Evolutionary conservation across 2,797 vertebrate species (phyloP).

Genomic region (Parauchenoglanis punctatus): DNA sequence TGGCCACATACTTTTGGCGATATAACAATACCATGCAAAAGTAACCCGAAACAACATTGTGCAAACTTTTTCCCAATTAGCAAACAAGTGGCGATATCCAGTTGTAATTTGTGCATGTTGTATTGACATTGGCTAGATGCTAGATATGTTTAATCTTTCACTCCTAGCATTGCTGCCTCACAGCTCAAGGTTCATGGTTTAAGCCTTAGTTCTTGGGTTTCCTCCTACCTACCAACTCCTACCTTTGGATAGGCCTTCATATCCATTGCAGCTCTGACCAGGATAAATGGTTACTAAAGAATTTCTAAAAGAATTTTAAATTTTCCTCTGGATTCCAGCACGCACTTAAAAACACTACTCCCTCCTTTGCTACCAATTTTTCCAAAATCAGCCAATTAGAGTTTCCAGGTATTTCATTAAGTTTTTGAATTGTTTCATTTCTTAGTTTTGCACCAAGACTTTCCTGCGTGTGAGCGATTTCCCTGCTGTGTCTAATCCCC

Average conservation of each 20-base stretch:
- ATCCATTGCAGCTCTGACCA: neutral
- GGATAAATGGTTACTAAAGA: neutral
- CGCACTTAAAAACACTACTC: neutral
- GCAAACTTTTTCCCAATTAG: too few relatives aligned
- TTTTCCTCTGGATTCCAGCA: neutral
- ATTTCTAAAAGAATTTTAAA: too few relatives aligned
- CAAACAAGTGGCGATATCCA: too few relatives aligned
- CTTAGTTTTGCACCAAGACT: neutral
- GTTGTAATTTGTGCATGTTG: too few relatives aligned
- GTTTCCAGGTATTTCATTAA: neutral
- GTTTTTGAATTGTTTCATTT: neutral
- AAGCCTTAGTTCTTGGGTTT: neutral
- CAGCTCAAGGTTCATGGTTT: too few relatives aligned
- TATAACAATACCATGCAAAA: too few relatives aligned
- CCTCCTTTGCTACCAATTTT: neutral
- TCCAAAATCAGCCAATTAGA: neutral
- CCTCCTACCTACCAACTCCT: neutral
- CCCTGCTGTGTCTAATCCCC: constrained; percentile 10
- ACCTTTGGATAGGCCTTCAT: neutral
- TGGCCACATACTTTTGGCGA: too few relatives aligned
- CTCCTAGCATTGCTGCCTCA: too few relatives aligned
- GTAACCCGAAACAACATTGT: too few relatives aligned
- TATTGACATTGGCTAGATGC: too few relatives aligned
- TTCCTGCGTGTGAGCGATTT: constrained; percentile 28
- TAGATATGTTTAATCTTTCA: too few relatives aligned